These are phyloP conservation scores for Seira sanloemensis DNA, from an alignment of 2,888 invertebrate species.

Conservation along the genomic window DNA sequence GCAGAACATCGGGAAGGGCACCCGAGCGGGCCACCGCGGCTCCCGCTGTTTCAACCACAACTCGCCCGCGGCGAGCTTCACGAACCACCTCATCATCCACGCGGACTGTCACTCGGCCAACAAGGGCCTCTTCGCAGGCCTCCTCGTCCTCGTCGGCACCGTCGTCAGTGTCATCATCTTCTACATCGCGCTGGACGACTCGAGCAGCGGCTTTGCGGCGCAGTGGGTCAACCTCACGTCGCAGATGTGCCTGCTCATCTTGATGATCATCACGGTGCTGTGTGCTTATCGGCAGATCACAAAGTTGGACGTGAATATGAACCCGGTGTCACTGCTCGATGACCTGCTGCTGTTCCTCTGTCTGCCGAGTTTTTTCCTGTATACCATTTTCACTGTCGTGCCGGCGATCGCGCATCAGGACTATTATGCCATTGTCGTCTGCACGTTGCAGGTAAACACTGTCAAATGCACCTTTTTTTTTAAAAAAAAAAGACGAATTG, in stretches of 20 bases:
- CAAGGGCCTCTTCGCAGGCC: conserved; percentile 84
- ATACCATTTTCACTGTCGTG: conserved; percentile 82
- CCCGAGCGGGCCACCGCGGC: conserved; percentile 74
- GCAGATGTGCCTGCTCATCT: conserved; percentile 77
- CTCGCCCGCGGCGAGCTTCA: conserved; percentile 72
- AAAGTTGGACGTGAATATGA: conserved; percentile 82
- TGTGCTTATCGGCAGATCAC: conserved; percentile 82
- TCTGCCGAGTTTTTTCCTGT: conserved; percentile 84
- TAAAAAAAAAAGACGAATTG: neutral
- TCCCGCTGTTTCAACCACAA: conserved; percentile 67
- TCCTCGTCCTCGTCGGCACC: conserved; percentile 80
- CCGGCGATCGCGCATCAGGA: conserved; percentile 80
- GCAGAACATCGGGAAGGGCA: conserved; percentile 82
- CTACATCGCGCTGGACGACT: conserved; percentile 79
- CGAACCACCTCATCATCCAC: conserved; percentile 79
- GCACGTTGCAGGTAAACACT: conserved; percentile 79
- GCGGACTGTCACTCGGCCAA: conserved; percentile 87
- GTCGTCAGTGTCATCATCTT: conserved; percentile 81
- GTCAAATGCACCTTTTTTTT: neutral
- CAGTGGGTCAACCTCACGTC: conserved; percentile 73
- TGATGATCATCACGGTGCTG: conserved; percentile 80
- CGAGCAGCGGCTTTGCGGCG: conserved; percentile 71
- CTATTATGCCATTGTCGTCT: conserved; percentile 78
- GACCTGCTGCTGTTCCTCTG: conserved; percentile 84
- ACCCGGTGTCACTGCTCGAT: conserved; percentile 82